Evolutionary conservation across 2,113 vertebrate species (phyloP), one percentile per base, ranked within the genome.

Genomic region (Tachuris rubrigastra): DNA sequence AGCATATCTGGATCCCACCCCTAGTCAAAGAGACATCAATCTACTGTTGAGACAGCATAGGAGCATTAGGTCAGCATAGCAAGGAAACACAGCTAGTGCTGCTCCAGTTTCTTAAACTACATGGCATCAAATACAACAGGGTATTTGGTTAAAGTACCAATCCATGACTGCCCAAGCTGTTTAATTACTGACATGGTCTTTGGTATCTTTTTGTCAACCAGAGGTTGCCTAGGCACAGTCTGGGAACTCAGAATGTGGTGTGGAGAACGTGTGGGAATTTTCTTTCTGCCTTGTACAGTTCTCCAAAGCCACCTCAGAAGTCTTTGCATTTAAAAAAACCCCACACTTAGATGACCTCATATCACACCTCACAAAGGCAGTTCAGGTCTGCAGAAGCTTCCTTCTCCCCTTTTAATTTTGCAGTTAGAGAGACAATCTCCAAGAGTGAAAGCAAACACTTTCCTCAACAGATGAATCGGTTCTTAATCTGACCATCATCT

Each of bases 181-280:
- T 82, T 59, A 20, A 35, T 24, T 52, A 37, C n/a, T 41, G 7
- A 27, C 3, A 3, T 10, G 14, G 2, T 31, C 18, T 68, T 27
- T 8, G 25, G 19, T 41, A 17, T 6, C 17, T 58, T 37, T 58
- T 21, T 39, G 14, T 49, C 62, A 35, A 8, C 10, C 28, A 1
- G 8, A 24, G 46, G 5, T 25, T 73, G 12, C 24, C 14, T 6
- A 12, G 27, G 30, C 10, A 8, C 12, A 17, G 10, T 68, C 27
- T 44, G 63, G 49, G 53, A 87, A 44, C 59, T 28, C 30, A 12
- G 21, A 46, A 79, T 2, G 2, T 6, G 42, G 24, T 8, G 4
- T 33, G 37, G 42, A 47, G 19, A 44, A 19, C 0, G 0, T 60
- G 14, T 47, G 33, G 46, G 49, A 77, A 19, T 14, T 73, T 65